These are phyloP conservation scores for Liparis tanakae DNA, from an alignment of 2,797 vertebrate species.

Conservation along the genomic window DNA sequence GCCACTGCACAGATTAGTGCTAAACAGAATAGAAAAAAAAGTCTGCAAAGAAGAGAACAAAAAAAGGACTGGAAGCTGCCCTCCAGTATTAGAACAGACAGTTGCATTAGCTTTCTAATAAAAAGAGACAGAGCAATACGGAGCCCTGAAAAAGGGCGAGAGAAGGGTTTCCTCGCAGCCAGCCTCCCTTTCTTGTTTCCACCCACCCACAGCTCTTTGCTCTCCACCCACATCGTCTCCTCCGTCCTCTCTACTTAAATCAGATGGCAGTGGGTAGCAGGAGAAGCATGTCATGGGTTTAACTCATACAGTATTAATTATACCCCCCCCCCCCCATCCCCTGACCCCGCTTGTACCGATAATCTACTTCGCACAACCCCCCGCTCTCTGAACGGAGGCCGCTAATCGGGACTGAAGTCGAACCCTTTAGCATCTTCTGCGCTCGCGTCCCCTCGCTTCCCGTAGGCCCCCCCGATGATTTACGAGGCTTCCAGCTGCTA, in stretches of 20 bases:
- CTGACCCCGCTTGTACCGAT: slow-evolving; percentile 71
- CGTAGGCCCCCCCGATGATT: slow-evolving; percentile 75
- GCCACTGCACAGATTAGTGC: slow-evolving; percentile 82
- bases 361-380: slow-evolving; percentile 75
- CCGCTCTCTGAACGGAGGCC: slow-evolving; percentile 64
- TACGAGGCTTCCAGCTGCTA: slow-evolving; percentile 76
- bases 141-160: slow-evolving; percentile 62
- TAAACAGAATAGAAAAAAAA: slow-evolving; percentile 76
- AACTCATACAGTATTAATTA: slow-evolving; percentile 84
- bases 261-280: slow-evolving; percentile 68
- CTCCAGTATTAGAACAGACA: slow-evolving; percentile 85
- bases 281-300: slow-evolving; percentile 80
- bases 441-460: slow-evolving; percentile 68
- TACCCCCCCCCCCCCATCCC: slow-evolving; percentile 59
- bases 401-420: slow-evolving; percentile 68
- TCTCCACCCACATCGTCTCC: slow-evolving; percentile 54
- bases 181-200: slow-evolving; percentile 6
- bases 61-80: slow-evolving; percentile 80
- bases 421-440: slow-evolving; percentile 65
- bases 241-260: slow-evolving; percentile 64
- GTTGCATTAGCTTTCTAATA: slow-evolving; percentile 85
- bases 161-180: slow-evolving; percentile 60
- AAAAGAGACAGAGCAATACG: slow-evolving; percentile 83
- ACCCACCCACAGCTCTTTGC: slow-evolving; percentile 58
- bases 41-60: slow-evolving; percentile 63